Base-by-base conservation (phyloP, 2,113 vertebrate genomes). In the Nerophis lumbriciformis region DNA sequence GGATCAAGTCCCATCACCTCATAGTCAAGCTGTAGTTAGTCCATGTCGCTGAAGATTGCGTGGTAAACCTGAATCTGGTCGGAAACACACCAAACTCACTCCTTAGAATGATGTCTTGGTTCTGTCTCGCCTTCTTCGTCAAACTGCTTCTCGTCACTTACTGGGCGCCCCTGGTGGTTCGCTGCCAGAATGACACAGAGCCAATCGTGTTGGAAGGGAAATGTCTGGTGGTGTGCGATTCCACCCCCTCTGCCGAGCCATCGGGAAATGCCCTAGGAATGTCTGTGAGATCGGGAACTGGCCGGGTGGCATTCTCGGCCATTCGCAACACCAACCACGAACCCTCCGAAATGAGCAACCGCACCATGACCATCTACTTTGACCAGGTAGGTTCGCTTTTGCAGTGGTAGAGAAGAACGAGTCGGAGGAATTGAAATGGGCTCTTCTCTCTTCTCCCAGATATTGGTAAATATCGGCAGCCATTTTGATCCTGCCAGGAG, bases 401-500 rank as follows among this genome's bases (percentile, higher is more conserved):
- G 14, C 15, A 15, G 28, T 28, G 28, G 28, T 28, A 28, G 28
- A 28, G 28, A 5, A 38, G 15, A 8, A 5, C 12, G 21, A 6
- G 6, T 10, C 6, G 35, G 53, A 3, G 37, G 53, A 39, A 16
- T 45, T 6, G 37, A 16, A 39, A 4, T 2, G 13, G 35, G n/a
- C 37, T 16, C 8, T 56, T 16, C n/a, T n/a, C 55, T 44, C 16
- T 12, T 63, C 7, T 12, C 12, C 11, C 14, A 93, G 93, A 86
- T 94, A 49, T 82, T 94, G 62, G 93, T 94, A 48, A 94, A 94
- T 0, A 88, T 94, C 6, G 93, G 93, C 2, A 82, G 90, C 44
- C 92, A 92, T 75, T 94, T 94, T 71, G 92, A 94, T 69, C 90
- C 91, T 0, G 88, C 92, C 8, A 85, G 89, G 0, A 93, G 93